phyloP scores from a whole-genome alignment of 2,113 vertebrate genomes.

The Ellobius talpinus region DNA sequence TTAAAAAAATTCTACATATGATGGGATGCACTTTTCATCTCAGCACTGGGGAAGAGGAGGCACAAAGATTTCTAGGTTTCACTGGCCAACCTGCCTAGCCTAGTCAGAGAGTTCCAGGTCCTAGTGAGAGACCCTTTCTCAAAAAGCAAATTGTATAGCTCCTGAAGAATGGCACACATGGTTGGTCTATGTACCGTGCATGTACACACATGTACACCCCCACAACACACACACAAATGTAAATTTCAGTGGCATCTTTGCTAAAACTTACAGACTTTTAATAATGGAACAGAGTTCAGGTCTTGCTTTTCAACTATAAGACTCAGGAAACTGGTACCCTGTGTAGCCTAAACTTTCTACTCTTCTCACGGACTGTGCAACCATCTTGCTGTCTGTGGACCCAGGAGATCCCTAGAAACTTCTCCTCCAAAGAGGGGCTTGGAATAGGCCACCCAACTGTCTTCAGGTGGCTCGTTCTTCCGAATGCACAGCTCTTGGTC shows the following conservation, averaged over 20 bases:
- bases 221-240: neutral
- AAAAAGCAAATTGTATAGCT: neutral
- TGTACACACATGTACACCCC: neutral
- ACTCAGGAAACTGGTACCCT: neutral
- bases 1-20: no score
- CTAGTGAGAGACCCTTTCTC: neutral
- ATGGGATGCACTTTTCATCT: neutral
- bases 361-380: neutral
- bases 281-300: neutral
- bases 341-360: neutral
- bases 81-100: neutral
- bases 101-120: neutral
- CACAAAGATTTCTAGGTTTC: neutral
- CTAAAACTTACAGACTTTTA: neutral
- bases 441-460: fast-evolving
- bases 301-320: neutral
- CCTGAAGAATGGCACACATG: neutral
- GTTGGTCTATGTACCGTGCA: neutral
- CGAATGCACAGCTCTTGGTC: fast-evolving
- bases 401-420: no score
- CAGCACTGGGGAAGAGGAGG: neutral
- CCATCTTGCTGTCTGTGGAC: neutral
- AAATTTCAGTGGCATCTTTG: no score
- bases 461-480: fast-evolving
- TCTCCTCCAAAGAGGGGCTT: neutral